Conservation (phyloP, 2,888 invertebrate genomes). For the Agrotis segetum region DNA sequence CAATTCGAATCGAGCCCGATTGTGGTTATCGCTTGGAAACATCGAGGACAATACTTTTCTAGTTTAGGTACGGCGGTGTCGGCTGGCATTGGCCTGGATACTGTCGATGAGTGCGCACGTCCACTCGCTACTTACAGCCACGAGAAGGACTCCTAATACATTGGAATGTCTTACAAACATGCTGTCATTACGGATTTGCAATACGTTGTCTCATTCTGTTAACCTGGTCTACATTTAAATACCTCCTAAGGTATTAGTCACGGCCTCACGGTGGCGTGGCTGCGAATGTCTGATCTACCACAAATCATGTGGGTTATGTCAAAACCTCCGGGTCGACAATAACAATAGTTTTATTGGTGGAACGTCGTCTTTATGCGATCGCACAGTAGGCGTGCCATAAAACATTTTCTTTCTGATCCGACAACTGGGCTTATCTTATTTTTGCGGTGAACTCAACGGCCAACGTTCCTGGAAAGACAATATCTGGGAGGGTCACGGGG, state of each 20-base stretch:
- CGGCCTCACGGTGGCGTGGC: conserved; percentile 28
- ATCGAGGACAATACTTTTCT: conserved; percentile 91
- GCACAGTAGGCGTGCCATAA: conserved; percentile 83
- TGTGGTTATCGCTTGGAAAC: conserved; percentile 89
- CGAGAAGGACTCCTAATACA: conserved; percentile 60
- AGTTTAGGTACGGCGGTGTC: conserved; percentile 87
- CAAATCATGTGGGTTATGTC: conserved; percentile 79
- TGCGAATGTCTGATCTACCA: conserved; percentile 74
- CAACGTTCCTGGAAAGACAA: conserved; percentile 74
- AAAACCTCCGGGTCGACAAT: conserved; percentile 72
- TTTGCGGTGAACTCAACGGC: conserved; percentile 76
- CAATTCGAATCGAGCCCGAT: conserved; percentile 68
- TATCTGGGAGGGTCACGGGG: conserved; percentile 63
- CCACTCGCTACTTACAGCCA: conserved; percentile 72
- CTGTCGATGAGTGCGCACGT: conserved; percentile 87
- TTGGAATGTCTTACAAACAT: conserved; percentile 66
- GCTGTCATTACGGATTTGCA: conserved; percentile 60
- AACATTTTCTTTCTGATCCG: conserved; percentile 76
- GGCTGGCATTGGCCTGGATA: conserved; percentile 90
- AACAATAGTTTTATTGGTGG: conserved; percentile 82
- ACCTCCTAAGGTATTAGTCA: conserved; percentile 32
- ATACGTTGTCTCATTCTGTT: conserved; percentile 56
- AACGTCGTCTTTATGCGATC: conserved; percentile 75
- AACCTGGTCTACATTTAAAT: conserved; percentile 53
- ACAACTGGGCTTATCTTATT: conserved; percentile 75